These are phyloP conservation scores for Helicoverpa assulta DNA, from an alignment of 2,888 invertebrate genomes.

Conservation along the genomic window DNA sequence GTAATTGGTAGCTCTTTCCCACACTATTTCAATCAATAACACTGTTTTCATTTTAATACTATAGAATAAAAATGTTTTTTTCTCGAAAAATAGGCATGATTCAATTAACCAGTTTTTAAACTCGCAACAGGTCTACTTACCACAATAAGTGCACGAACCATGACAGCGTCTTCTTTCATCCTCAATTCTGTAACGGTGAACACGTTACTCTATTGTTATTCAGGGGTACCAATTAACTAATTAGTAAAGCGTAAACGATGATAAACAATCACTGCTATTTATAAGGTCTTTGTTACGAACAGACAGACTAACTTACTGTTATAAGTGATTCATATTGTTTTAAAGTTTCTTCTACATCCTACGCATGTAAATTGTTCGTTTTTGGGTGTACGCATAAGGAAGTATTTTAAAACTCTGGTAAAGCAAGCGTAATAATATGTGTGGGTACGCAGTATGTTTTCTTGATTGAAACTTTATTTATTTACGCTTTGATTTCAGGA, in stretches of 20 bases:
- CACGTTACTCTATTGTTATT: slow-evolving; percentile 35
- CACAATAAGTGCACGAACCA: not conserved
- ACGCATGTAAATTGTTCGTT: no score
- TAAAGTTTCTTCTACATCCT: not conserved
- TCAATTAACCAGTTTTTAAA: not conserved
- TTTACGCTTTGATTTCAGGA: no score
- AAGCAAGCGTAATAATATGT: not conserved
- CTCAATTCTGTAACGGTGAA: not conserved
- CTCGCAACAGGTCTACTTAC: not conserved
- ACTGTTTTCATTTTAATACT: no score
- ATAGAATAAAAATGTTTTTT: no score
- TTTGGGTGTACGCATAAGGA: not conserved
- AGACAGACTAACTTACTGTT: slow-evolving; percentile 23
- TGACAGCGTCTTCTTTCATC: not conserved
- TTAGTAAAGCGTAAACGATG: slow-evolving; percentile 45
- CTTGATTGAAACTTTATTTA: no score
- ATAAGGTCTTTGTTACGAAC: slow-evolving; percentile 38
- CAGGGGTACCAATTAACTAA: slow-evolving; percentile 39
- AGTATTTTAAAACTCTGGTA: not conserved
- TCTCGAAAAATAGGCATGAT: no score
- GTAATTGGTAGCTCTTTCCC: no score
- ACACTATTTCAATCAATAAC: no score
- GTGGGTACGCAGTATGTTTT: not conserved
- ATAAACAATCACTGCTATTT: slow-evolving; percentile 32
- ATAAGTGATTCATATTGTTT: slow-evolving; percentile 22